These are phyloP conservation scores for Lithophane ornitopus DNA, from an alignment of 2,888 invertebrate genomes.

Conservation along the genomic window DNA sequence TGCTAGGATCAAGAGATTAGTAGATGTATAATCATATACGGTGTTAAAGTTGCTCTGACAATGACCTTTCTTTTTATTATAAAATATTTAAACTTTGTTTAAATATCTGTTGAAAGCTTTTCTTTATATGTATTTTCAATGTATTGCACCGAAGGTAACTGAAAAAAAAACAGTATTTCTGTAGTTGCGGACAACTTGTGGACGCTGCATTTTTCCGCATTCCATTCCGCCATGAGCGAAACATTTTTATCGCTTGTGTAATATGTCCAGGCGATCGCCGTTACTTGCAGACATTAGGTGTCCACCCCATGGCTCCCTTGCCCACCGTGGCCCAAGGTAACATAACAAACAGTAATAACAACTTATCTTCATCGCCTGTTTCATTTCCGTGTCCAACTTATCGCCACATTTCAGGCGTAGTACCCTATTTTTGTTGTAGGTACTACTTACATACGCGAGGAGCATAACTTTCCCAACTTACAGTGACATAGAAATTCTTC, in stretches of 20 bases:
- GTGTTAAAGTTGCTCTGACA: neutral
- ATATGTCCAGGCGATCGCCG: constrained; percentile 46
- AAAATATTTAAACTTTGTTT: neutral
- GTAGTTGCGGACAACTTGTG: constrained; percentile 4
- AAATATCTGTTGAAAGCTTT: neutral
- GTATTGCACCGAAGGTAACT: neutral
- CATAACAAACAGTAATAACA: constrained; percentile 81
- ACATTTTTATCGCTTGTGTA: constrained; percentile 54
- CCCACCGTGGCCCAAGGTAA: constrained; percentile 67
- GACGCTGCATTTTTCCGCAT: constrained; percentile 40
- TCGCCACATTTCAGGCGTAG: constrained; percentile 77
- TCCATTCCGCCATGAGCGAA: constrained; percentile 30
- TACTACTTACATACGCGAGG: constrained; percentile 54
- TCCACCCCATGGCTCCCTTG: constrained; percentile 56
- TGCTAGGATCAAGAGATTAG: constrained; percentile 40
- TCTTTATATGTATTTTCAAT: neutral
- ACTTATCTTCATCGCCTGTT: constrained; percentile 83
- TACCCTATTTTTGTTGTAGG: constrained; percentile 66
- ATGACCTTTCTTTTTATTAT: neutral
- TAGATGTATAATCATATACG: neutral
- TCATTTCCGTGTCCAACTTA: constrained; percentile 82
- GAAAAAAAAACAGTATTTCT: constrained; percentile 13
- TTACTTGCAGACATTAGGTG: constrained; percentile 62
- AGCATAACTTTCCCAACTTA: constrained; percentile 39
- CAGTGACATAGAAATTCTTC: neutral